Evolutionary conservation across 2,113 vertebrate species (phyloP).

Genomic region (Lanius ludovicianus): DNA sequence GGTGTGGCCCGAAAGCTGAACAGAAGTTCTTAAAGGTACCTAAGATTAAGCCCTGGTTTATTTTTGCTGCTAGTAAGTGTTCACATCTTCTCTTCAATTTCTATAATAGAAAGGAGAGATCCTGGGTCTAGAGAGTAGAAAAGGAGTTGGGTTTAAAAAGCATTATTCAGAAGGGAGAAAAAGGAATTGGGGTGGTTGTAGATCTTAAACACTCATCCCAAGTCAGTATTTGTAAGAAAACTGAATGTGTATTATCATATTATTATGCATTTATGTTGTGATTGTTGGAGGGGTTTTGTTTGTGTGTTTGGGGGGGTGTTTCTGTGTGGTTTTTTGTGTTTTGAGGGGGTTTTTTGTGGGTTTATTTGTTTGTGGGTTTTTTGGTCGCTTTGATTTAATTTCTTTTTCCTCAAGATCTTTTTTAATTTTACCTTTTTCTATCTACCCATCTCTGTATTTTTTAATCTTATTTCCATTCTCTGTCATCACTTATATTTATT

Average conservation of each 20-base stretch:
- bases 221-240: not conserved
- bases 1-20: not conserved
- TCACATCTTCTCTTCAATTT: not conserved
- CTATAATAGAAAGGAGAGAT: not conserved
- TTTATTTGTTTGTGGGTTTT: too few species aligned
- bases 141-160: rapidly evolving
- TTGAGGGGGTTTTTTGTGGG: too few species aligned
- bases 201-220: not conserved
- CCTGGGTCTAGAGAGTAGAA: not conserved
- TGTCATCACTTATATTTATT: not conserved
- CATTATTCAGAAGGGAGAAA: not conserved
- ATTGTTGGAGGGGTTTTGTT: not conserved
- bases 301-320: rapidly evolving
- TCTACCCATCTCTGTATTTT: not conserved
- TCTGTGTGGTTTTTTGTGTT: not conserved
- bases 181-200: not conserved
- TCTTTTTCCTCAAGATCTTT: not conserved
- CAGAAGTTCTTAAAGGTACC: not conserved
- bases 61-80: not conserved
- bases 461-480: not conserved
- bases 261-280: not conserved
- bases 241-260: not conserved
- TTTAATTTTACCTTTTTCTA: not conserved
- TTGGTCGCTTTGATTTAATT: not conserved
- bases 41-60: not conserved